Evolutionary conservation across 2,888 invertebrate species (phyloP).

Genomic region (Sericinus montela): DNA sequence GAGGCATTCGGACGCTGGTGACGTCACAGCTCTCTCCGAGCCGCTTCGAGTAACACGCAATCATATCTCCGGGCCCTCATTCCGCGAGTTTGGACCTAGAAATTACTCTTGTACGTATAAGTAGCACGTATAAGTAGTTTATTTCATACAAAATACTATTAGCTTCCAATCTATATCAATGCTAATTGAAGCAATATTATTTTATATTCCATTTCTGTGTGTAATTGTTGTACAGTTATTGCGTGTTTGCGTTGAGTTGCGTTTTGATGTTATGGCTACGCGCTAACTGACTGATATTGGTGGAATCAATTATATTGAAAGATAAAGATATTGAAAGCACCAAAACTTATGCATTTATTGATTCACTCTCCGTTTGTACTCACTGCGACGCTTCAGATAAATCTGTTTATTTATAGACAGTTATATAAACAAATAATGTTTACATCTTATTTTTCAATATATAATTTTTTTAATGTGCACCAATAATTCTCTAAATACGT

Average conservation of each 20-base stretch:
- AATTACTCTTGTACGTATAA: neutral
- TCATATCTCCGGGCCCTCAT: neutral
- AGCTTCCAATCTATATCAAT: neutral
- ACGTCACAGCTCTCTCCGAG: neutral
- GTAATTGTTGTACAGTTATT: neutral
- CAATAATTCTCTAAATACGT: no score
- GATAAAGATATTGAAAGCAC: conserved; percentile 1
- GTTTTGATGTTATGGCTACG: neutral
- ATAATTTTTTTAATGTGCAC: no score
- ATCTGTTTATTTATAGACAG: no score
- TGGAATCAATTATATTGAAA: neutral
- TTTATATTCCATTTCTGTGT: neutral
- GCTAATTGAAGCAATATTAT: conserved; percentile 10
- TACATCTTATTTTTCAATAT: no score
- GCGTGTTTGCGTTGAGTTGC: neutral
- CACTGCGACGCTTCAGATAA: no score
- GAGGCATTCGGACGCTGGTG: neutral
- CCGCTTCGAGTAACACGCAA: neutral
- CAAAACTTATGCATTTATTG: conserved; percentile 11
- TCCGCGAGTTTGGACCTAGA: neutral
- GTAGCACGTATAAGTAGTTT: neutral
- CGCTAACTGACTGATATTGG: conserved; percentile 3
- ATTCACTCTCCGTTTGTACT: conserved; percentile 6
- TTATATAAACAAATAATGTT: no score
- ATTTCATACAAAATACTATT: neutral